phyloP scores from a whole-genome alignment of 1,140 invertebrate genomes.

The Sycobia sp. region DNA sequence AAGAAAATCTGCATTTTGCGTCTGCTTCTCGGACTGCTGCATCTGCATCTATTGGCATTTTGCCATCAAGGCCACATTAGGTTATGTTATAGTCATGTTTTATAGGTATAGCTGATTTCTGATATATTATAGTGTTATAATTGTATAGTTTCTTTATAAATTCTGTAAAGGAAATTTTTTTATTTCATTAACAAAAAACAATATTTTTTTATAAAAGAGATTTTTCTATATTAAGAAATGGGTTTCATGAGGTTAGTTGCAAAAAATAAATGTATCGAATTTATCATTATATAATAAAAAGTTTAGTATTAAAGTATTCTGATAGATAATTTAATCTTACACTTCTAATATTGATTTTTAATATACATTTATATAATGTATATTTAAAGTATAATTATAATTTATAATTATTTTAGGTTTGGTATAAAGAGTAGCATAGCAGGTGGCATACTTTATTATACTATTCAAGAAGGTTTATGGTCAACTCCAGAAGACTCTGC shows the following conservation, averaged over 20 bases:
- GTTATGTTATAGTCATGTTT: too few relatives aligned
- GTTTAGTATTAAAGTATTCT: neutral
- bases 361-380: too few relatives aligned
- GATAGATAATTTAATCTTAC: neutral
- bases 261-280: neutral
- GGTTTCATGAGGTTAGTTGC: conserved; percentile 19
- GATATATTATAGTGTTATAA: too few relatives aligned
- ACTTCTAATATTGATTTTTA: too few relatives aligned
- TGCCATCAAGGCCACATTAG: too few relatives aligned
- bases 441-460: conserved; percentile 50
- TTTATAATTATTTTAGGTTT: conserved; percentile 45
- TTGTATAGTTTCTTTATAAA: neutral
- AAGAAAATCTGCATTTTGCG: too few relatives aligned
- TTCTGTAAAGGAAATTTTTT: neutral
- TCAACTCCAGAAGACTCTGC: conserved; percentile 48
- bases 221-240: conserved; percentile 1
- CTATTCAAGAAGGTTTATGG: conserved; percentile 50
- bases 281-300: neutral
- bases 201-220: neutral
- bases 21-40: too few relatives aligned
- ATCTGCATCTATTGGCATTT: too few relatives aligned
- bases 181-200: neutral
- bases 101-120: neutral
- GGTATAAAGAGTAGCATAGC: conserved; percentile 46
- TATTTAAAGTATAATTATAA: neutral